Conservation (phyloP, 1,140 invertebrate genomes). For the Piezodorus guildinii region DNA sequence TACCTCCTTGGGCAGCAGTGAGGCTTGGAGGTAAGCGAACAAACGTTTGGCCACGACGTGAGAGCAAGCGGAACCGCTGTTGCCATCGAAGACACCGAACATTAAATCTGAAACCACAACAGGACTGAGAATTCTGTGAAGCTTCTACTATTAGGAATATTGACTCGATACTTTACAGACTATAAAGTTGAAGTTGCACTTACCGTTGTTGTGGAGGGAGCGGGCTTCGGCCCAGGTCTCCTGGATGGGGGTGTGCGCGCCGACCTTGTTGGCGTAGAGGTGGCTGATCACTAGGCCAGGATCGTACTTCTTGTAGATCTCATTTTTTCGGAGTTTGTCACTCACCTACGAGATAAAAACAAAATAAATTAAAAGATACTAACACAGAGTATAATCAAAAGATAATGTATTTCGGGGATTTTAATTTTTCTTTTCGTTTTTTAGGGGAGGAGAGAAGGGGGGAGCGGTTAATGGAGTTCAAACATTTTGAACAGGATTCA, state of each 20-base stretch:
- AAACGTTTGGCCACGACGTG: slow-evolving; percentile 79
- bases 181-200: neutral
- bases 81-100: slow-evolving; percentile 90
- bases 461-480: too few species aligned
- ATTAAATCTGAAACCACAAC: slow-evolving; percentile 53
- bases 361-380: too few species aligned
- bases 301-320: slow-evolving; percentile 1
- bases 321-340: slow-evolving; percentile 11
- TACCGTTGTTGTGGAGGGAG: neutral
- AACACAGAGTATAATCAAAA: too few species aligned
- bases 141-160: too few species aligned
- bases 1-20: slow-evolving; percentile 50
- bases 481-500: too few species aligned
- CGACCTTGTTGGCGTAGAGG: neutral
- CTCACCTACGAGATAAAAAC: too few species aligned
- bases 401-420: too few species aligned
- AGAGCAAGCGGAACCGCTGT: slow-evolving; percentile 81
- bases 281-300: slow-evolving; percentile 13
- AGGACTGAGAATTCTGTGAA: too few species aligned
- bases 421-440: too few species aligned
- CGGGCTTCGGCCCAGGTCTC: neutral
- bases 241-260: neutral
- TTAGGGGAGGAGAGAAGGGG: too few species aligned
- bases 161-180: too few species aligned
- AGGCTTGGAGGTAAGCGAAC: slow-evolving; percentile 75